Evolutionary conservation across 2,797 vertebrate genomes (phyloP).

Genomic region (Onychomys torridus): DNA sequence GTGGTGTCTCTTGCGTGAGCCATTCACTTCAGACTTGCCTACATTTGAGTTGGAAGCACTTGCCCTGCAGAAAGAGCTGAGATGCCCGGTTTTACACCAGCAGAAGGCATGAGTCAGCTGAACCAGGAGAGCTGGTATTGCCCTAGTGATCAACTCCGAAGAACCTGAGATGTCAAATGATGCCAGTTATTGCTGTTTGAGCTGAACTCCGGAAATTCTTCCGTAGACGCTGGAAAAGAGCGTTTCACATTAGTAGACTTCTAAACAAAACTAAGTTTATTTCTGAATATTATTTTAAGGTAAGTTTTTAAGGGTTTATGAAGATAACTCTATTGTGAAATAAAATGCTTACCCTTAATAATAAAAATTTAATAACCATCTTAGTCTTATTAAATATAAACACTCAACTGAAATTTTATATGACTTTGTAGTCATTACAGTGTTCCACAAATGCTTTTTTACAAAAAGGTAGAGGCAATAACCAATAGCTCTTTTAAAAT

Average conservation of each 20-base stretch:
- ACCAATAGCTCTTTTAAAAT: slow-evolving; percentile 45
- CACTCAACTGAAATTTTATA: slow-evolving; percentile 36
- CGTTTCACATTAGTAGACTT: slow-evolving; percentile 9
- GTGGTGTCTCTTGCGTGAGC: slow-evolving; percentile 32
- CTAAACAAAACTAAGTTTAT: slow-evolving; percentile 21
- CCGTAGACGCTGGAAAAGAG: slow-evolving; percentile 1
- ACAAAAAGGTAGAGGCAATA: not conserved
- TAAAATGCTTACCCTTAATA: slow-evolving; percentile 49
- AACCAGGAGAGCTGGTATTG: not conserved
- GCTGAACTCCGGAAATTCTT: not conserved
- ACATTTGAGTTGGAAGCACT: not conserved
- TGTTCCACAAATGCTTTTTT: not conserved
- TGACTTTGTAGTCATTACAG: not conserved
- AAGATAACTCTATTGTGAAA: slow-evolving; percentile 35
- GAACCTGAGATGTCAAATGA: not conserved
- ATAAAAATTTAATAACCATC: slow-evolving; percentile 34
- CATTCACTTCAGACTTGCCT: not conserved
- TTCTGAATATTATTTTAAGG: slow-evolving; percentile 58
- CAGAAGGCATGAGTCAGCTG: not conserved
- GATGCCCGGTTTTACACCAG: not conserved
- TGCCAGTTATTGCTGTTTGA: not conserved
- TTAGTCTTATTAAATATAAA: slow-evolving; percentile 44
- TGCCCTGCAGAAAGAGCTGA: slow-evolving; percentile 53
- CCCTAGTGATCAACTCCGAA: not conserved
- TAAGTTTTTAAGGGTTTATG: slow-evolving; percentile 39